Base-by-base conservation (phyloP, 1,140 invertebrate genomes). In the Drosophila funebris region DNA sequence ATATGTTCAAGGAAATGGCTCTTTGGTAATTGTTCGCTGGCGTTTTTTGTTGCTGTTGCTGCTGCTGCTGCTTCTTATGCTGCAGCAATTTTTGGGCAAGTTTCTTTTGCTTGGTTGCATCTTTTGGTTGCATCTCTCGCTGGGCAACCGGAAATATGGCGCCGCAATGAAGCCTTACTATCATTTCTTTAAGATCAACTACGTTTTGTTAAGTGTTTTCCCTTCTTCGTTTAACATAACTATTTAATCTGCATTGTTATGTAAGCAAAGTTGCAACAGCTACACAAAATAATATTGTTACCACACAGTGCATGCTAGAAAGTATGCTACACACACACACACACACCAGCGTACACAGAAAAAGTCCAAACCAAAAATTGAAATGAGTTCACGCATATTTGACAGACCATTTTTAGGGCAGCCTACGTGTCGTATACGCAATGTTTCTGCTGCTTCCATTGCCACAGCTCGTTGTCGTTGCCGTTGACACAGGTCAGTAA, bases 1-100 rank as follows among this genome's bases (percentile, higher is more conserved):
- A 90, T 90, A 90, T 90, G 90, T 90, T 90, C 79, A 78, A 90
- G 90, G 90, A 90, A 90, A 90, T 90, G 82, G 82, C 76, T 81
- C 76, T 87, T 90, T 83, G 89, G 84, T 90, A 90, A 90, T 90
- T 90, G 89, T 90, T 90, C 60, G 75, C 20, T 75, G 69, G 43
- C 37, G 61, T 68, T 69, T 67, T 71, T 48, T 63, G 36, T 31
- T 56, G 36, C 7, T 44, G 29, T 24, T 13, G 43, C 11, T 43
- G 29, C 20, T 13, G 8, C 7, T 43, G 33, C 13, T 53, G 44
- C 20, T 13, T 5, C 7, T 43, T 24, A 8, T 53, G 44, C 54
- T 60, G 54, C 43, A 31, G 53, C 27, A 69, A 69, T 70, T 61
- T 70, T 72, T 72, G 43, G 62, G 43, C 64, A 68, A 54, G 46